A percentile compares a stretch with the other conserved stretches of the same genome.
Conservation (phyloP, 30 jellyfish, hydroid and myxozoan genomes). For the Aurelia sp. region DNA sequence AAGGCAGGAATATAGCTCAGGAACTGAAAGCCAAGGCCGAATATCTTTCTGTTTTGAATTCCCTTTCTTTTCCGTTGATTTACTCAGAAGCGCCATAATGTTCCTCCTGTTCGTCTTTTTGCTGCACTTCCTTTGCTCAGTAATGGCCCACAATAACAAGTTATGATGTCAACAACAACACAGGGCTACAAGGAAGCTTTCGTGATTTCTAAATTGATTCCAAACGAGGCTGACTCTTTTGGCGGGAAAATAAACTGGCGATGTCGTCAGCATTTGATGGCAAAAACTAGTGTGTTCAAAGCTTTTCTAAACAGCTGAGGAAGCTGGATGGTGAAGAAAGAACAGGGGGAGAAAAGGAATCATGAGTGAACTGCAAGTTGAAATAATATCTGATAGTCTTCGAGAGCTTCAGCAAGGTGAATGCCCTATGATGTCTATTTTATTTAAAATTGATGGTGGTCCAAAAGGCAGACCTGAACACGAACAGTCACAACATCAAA, state of each 20-base stretch:
- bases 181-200: neutral
- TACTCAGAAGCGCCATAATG: neutral
- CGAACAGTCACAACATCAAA: too few relatives aligned
- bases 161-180: neutral
- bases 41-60: neutral
- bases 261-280: neutral
- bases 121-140: too few relatives aligned
- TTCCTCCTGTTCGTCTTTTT: too few relatives aligned
- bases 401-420: conserved; percentile 75
- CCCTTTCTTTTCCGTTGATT: neutral
- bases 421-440: neutral
- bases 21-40: conserved; percentile 4
- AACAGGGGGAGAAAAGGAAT: neutral
- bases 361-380: conserved; percentile 47
- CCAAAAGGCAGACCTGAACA: too few relatives aligned
- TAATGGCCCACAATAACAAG: neutral
- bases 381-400: conserved; percentile 55
- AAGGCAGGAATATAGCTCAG: conserved; percentile 48
- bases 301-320: too few relatives aligned
- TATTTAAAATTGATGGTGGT: too few relatives aligned
- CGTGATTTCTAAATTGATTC: neutral
- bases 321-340: too few relatives aligned
- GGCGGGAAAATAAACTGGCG: conserved; percentile 10
- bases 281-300: too few relatives aligned
- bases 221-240: conserved; percentile 17